phyloP scores from a whole-genome alignment of 2,888 invertebrate genomes.

The Sphinx pinastri region DNA sequence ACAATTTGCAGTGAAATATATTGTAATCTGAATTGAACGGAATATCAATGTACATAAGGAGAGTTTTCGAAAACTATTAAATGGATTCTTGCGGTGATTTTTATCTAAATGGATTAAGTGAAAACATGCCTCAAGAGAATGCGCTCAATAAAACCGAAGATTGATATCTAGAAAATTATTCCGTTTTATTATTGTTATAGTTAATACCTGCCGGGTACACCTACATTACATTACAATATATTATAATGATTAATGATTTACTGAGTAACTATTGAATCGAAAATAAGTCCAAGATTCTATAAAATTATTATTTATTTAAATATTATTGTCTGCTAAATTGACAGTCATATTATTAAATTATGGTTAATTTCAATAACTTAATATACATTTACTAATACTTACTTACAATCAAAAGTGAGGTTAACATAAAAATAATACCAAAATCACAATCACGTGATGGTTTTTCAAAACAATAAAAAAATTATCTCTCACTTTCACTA shows the following conservation, averaged over 20 bases:
- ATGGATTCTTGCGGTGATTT: conserved; percentile 53
- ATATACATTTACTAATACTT: no score
- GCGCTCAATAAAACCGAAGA: conserved; percentile 55
- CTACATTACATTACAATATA: neutral
- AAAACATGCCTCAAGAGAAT: conserved; percentile 58
- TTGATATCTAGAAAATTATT: conserved; percentile 47
- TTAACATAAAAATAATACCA: no score
- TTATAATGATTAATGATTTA: neutral
- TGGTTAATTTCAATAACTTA: no score
- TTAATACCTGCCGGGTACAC: neutral
- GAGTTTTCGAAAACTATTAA: conserved; percentile 57
- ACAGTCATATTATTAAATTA: no score
- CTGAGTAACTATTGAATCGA: neutral
- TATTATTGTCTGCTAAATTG: no score
- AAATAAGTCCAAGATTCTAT: neutral
- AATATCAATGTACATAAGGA: conserved; percentile 44
- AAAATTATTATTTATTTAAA: no score
- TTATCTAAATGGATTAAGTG: conserved; percentile 69
- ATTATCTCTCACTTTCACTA: no score
- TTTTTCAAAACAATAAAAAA: no score
- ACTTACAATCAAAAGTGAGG: no score
- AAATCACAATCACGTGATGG: no score
- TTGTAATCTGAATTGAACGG: conserved; percentile 22
- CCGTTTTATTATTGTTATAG: conserved; percentile 3
- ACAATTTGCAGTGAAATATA: conserved; percentile 2